Evolutionary conservation across 2,113 vertebrate species (phyloP), one percentile per base, ranked within the genome.

Genomic region (Zapus hudsonius): DNA sequence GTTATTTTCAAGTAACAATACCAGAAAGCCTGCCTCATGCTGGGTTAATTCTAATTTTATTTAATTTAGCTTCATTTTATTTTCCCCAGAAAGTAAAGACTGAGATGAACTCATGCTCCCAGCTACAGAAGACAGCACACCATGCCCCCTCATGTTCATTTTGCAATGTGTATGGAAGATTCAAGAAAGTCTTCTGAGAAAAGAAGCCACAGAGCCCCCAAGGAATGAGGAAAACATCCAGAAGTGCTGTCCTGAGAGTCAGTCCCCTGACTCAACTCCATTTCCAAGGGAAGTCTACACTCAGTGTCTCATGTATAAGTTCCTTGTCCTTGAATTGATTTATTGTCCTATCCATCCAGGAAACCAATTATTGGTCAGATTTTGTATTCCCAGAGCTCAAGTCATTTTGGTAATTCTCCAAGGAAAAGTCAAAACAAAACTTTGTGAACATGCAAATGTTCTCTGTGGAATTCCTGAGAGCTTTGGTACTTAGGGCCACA

Each of bases 311-410:
- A 93, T 89, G 92, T 92, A 95, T 92, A 96, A 84, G 80, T 94
- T 95, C 94, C 90, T 85, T 95, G 42, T 92, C 75, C 95, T 96
- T 88, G 70, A 80, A 94, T 95, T 92, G 84, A 92, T 25, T 78
- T 88, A 96, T 15, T 96, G 67, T 94, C 96, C 96, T 52, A 67
- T 92, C 94, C 94, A 97, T 94, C 13, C 86, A 93, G 72, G 85
- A 97, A 80, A 87, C 47, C 81, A 94, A 94, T 97, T 96, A 95
- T 91, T 95, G 95, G 96, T 95, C 95, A 96, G 94, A 97, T 96
- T 96, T 93, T 94, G 61, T 94, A 97, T 96, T 97, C 92, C 97
- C 96, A 97, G 91, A 85, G 96, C 97, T 97, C 93, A 96, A 97
- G 95, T 94, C 89, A 97, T 96, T 96, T 96, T 94, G 84, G 95